These are phyloP conservation scores for Fragum whitleyi DNA, from an alignment of 2,888 invertebrate genomes.

Conservation along the genomic window DNA sequence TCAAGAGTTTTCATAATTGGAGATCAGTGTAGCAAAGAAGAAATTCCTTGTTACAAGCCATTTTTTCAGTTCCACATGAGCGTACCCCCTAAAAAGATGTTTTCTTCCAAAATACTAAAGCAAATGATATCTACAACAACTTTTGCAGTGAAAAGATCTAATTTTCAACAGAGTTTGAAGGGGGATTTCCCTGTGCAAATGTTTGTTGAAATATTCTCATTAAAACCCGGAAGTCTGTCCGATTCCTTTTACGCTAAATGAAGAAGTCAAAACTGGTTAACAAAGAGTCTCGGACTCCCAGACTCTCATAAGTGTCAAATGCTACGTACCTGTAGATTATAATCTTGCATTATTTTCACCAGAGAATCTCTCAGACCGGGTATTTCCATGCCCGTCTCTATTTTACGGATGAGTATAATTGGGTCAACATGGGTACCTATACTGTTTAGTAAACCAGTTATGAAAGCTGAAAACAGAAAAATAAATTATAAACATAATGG, in stretches of 20 bases:
- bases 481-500: too few relatives aligned
- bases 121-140: too few relatives aligned
- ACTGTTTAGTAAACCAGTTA: constrained; percentile 90
- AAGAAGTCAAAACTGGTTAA: too few relatives aligned
- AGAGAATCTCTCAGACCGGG: constrained; percentile 95
- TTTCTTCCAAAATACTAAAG: not conserved
- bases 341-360: constrained; percentile 97
- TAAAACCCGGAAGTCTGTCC: too few relatives aligned
- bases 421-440: constrained; percentile 94
- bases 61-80: not conserved
- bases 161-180: too few relatives aligned
- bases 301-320: too few relatives aligned
- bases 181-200: too few relatives aligned
- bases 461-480: constrained; percentile 87
- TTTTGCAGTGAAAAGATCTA: too few relatives aligned
- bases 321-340: constrained; percentile 94
- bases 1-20: too few relatives aligned
- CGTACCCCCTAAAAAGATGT: not conserved
- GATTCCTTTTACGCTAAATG: too few relatives aligned
- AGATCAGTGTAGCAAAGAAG: constrained; percentile 17
- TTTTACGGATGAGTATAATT: constrained; percentile 92
- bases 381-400: constrained; percentile 93
- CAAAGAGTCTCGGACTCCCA: too few relatives aligned
- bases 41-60: constrained; percentile 9
- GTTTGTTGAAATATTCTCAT: too few relatives aligned